Base-by-base conservation (phyloP, 2,888 invertebrate genomes). In the Linnaemya tessellans region DNA sequence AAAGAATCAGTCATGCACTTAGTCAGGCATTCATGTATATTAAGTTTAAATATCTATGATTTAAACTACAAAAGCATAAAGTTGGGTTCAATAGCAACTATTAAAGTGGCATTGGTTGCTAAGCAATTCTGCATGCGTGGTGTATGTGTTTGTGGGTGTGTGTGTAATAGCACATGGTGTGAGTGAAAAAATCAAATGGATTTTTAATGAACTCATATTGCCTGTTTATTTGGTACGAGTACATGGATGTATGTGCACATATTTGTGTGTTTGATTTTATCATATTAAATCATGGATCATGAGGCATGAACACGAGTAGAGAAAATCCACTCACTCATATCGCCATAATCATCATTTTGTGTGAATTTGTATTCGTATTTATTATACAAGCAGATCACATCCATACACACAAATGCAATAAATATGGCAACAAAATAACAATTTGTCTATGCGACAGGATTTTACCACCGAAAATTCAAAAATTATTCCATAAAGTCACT, bases 281-380 rank as follows among this genome's bases (percentile, higher is more conserved):
- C 25, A 43, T 54, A 54, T 79, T 43, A 64, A 70, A 43, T 79
- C 68, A 79, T 54, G 70, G 70, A 70, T 70, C 79, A 79, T 79
- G 43, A 64, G 62, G 10, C 51, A 70, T 54, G 70, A 70, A 68
- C 15, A 54, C 56, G 56, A 35, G 13, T 54, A 35, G 13, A 38
- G 5, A n/a, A 68, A 49, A 38, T 51, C 58, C 35, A 38, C 15
- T 35, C 18, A 46, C 4, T 30, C n/a, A n/a, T n/a, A n/a, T n/a
- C 18, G 54, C 18, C 38, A 62, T 18, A 64, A 54, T 11, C n/a
- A 41, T 64, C 11, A 25, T 41, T 35, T 22, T 41, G 1, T 25
- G n/a, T 54, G 41, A 35, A 54, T 30, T 43, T 41, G 20, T 43
- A 64, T 64, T 41, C 30, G 30, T 5, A 30, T 30, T 30, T 5